Conservation (phyloP, 2,888 invertebrate genomes). For the Aplocera efformata region DNA sequence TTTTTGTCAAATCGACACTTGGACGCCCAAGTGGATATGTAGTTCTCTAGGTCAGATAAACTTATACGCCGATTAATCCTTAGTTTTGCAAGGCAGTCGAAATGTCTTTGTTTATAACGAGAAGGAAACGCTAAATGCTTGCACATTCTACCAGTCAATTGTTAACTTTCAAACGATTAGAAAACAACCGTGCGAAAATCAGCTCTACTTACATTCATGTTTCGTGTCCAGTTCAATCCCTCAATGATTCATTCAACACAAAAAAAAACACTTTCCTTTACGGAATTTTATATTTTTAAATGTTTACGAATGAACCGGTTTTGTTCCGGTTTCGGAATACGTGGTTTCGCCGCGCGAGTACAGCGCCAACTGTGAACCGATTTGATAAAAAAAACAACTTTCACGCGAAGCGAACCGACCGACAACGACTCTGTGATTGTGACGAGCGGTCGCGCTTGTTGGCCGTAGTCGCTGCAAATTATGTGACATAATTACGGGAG, state of each 20-base stretch:
- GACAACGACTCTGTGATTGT: neutral
- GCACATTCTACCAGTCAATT: neutral
- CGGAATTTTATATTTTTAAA: constrained; percentile 26
- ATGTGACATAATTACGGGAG: constrained; percentile 15
- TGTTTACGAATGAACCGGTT: constrained; percentile 17
- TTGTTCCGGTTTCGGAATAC: constrained; percentile 8
- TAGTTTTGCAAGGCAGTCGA: too few species aligned
- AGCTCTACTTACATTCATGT: constrained; percentile 45
- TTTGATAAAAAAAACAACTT: constrained; percentile 15
- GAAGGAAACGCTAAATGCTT: too few species aligned
- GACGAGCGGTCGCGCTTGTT: too few species aligned
- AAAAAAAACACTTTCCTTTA: constrained; percentile 32
- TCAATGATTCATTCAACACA: constrained; percentile 21
- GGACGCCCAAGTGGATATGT: too few species aligned
- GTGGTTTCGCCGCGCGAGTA: constrained; percentile 17
- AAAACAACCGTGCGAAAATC: constrained; percentile 18
- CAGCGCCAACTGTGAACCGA: constrained; percentile 13
- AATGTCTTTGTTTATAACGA: too few species aligned
- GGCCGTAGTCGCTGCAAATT: neutral
- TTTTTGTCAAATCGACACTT: too few species aligned
- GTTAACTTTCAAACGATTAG: constrained; percentile 24
- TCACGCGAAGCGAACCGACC: constrained; percentile 8
- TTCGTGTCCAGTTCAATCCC: constrained; percentile 27
- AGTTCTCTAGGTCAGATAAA: too few species aligned
- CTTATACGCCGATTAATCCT: too few species aligned